Evolutionary conservation across 2,888 invertebrate species (phyloP).

Genomic region (Drymonia ruficornis): DNA sequence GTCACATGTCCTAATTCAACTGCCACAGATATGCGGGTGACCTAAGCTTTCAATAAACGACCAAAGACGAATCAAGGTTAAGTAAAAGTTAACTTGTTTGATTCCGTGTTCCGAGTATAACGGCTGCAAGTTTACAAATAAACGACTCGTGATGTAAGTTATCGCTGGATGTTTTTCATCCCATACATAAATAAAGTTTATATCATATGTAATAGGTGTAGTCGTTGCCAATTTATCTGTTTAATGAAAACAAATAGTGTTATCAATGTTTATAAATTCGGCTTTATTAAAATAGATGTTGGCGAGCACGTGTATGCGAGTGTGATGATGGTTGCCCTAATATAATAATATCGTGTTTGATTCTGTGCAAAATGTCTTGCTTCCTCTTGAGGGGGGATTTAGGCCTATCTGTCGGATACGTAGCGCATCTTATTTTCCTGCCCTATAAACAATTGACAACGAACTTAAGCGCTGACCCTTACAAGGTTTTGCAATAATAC

Average conservation of each 20-base stretch:
- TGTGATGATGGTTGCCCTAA: neutral
- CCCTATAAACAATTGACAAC: too few relatives aligned
- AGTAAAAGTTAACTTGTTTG: slow-evolving; percentile 32
- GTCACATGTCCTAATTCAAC: slow-evolving; percentile 37
- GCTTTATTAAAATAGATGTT: slow-evolving; percentile 35
- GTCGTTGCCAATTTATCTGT: slow-evolving; percentile 38
- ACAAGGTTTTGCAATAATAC: too few relatives aligned
- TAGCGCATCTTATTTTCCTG: too few relatives aligned
- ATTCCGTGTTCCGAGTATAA: slow-evolving; percentile 20
- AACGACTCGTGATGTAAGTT: slow-evolving; percentile 38
- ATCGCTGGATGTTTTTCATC: slow-evolving; percentile 28
- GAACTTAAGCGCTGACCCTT: too few relatives aligned
- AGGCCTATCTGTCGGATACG: too few relatives aligned
- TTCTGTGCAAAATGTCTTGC: too few relatives aligned
- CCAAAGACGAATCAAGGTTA: slow-evolving; percentile 32
- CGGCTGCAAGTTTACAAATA: slow-evolving; percentile 16
- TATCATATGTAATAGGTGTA: slow-evolving; percentile 25
- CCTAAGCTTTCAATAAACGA: slow-evolving; percentile 31
- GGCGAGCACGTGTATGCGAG: slow-evolving; percentile 28
- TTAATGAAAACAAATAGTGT: slow-evolving; percentile 53
- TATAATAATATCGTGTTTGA: neutral
- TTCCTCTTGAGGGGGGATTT: too few relatives aligned
- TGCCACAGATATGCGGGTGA: slow-evolving; percentile 24
- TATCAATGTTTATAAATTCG: slow-evolving; percentile 48
- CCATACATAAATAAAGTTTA: slow-evolving; percentile 11